Evolutionary conservation across 2,113 vertebrate species (phyloP).

Genomic region (Salvelinus sp.): DNA sequence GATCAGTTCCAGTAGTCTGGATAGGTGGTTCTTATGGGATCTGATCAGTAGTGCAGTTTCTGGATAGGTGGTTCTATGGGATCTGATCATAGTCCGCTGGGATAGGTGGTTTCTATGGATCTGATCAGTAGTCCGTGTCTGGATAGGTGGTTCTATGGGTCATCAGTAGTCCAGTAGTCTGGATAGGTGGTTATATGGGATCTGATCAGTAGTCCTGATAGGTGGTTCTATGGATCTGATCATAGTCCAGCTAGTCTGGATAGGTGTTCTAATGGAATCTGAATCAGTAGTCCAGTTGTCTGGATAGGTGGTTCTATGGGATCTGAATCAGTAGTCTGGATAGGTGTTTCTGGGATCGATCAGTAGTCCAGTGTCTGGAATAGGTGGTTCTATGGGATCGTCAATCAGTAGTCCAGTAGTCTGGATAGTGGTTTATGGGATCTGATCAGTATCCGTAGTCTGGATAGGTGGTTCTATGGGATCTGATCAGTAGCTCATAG

Average conservation of each 20-base stretch:
- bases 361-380: constrained; percentile 14
- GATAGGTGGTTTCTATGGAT: constrained; percentile 38
- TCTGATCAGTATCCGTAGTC: neutral
- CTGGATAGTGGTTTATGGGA: constrained; percentile 41
- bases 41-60: neutral
- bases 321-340: constrained; percentile 12
- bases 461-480: constrained; percentile 40
- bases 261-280: constrained; percentile 36
- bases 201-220: constrained; percentile 30
- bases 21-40: no score
- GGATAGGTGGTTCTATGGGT: constrained; percentile 35
- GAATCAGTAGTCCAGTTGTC: no score
- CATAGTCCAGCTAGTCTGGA: constrained; percentile 38
- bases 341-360: constrained; percentile 34
- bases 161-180: neutral
- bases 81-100: constrained; percentile 10
- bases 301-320: no score
- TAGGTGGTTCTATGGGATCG: constrained; percentile 37
- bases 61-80: constrained; percentile 40
- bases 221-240: constrained; percentile 27
- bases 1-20: no score
- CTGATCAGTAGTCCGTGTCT: constrained; percentile 6
- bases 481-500: neutral
- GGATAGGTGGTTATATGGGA: constrained; percentile 35
- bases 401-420: neutral